Conservation (phyloP, 2,888 invertebrate genomes). For the Acronicta alni region DNA sequence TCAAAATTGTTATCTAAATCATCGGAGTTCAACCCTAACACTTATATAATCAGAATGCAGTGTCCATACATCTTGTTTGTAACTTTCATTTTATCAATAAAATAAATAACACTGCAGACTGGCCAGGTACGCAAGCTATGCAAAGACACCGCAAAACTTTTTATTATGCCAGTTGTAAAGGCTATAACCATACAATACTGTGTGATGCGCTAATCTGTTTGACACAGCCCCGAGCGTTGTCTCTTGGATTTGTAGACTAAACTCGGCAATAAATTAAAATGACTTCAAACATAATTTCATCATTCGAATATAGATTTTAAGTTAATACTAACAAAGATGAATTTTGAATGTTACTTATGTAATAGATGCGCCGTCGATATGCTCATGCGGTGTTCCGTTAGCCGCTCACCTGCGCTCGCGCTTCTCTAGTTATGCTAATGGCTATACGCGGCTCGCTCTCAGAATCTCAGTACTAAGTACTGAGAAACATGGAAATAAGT, state of each 20-base stretch:
- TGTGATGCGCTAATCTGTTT: constrained; percentile 80
- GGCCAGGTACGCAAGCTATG: constrained; percentile 54
- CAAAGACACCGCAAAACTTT: constrained; percentile 70
- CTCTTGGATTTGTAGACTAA: constrained; percentile 76
- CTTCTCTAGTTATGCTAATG: constrained; percentile 88
- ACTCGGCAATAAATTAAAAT: constrained; percentile 72
- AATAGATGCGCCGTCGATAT: constrained; percentile 76
- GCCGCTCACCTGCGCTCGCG: constrained; percentile 85
- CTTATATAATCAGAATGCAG: constrained; percentile 58
- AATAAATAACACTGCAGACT: constrained; percentile 75
- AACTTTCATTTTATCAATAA: constrained; percentile 73
- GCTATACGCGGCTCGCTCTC: constrained; percentile 74
- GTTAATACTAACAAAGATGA: constrained; percentile 67
- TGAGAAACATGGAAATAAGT: constrained; percentile 71
- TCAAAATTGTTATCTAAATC: too few relatives aligned
- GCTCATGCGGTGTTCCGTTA: constrained; percentile 82
- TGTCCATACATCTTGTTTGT: constrained; percentile 73
- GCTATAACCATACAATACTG: constrained; percentile 79
- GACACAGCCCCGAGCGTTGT: constrained; percentile 75
- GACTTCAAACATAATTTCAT: constrained; percentile 48
- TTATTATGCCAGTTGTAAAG: constrained; percentile 72
- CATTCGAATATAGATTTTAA: constrained; percentile 68
- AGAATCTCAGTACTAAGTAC: constrained; percentile 71
- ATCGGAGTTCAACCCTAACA: too few relatives aligned
- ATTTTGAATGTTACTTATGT: constrained; percentile 68